Evolutionary conservation across 1,140 invertebrate species (phyloP).

Genomic region (Atta texana): DNA sequence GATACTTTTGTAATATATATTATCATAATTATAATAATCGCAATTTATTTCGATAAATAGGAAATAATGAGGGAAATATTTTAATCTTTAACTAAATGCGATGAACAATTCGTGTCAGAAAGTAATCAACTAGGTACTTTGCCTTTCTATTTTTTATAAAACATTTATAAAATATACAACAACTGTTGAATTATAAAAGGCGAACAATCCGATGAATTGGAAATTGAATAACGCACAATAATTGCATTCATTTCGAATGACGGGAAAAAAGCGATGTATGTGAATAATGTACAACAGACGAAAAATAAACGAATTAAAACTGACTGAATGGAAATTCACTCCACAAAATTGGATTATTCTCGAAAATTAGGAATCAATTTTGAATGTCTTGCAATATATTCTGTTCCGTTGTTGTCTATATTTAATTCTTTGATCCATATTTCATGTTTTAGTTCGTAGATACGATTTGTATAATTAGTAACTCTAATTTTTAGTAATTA

Average conservation of each 20-base stretch:
- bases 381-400: not conserved
- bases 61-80: not conserved
- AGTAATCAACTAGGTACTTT: constrained; percentile 7
- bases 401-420: not conserved
- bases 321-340: constrained; percentile 10
- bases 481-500: not conserved
- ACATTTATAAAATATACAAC: constrained; percentile 36
- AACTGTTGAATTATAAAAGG: constrained; percentile 34
- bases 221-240: constrained; percentile 50
- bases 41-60: not conserved
- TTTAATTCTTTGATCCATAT: not conserved
- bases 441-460: not conserved
- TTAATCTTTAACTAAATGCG: no score
- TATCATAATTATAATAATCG: not conserved
- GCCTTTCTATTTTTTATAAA: not conserved
- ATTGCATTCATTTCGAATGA: constrained; percentile 43
- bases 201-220: constrained; percentile 25
- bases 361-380: constrained; percentile 14
- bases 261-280: not conserved
- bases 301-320: constrained; percentile 36
- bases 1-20: not conserved
- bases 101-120: not conserved
- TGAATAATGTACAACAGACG: not conserved
- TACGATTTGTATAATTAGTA: not conserved
- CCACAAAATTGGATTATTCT: constrained; percentile 15